Evolutionary conservation across 1,140 invertebrate species (phyloP).

Genomic region (Pogonomyrmex californicus): DNA sequence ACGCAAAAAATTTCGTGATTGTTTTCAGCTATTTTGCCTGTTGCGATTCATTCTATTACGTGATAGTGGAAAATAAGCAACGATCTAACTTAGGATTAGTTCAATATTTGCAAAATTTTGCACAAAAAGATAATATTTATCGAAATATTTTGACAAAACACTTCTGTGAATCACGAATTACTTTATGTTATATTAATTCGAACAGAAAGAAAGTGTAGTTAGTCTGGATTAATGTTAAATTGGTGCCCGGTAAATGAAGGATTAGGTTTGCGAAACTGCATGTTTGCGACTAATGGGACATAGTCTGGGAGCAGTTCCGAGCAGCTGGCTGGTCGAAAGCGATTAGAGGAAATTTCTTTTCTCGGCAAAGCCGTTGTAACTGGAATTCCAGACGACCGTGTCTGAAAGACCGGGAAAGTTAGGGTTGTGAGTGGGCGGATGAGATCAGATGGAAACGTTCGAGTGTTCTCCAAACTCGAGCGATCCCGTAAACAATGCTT

Average conservation of each 20-base stretch:
- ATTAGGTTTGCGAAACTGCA: slow-evolving; percentile 7
- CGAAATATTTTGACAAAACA: neutral
- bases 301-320: neutral
- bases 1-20: too few relatives aligned
- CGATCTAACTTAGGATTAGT: neutral
- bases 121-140: neutral
- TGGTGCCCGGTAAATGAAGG: slow-evolving; percentile 1
- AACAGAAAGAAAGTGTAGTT: neutral
- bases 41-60: too few relatives aligned
- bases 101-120: slow-evolving; percentile 2
- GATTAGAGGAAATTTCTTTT: slow-evolving; percentile 47
- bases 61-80: too few relatives aligned
- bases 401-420: neutral
- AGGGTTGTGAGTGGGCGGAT: too few relatives aligned
- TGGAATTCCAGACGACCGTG: slow-evolving; percentile 25
- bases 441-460: neutral
- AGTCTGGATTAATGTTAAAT: slow-evolving; percentile 14
- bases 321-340: slow-evolving; percentile 23
- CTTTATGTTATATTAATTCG: neutral
- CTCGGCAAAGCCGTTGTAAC: slow-evolving; percentile 7
- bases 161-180: neutral
- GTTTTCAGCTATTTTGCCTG: too few relatives aligned
- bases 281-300: slow-evolving; percentile 3
- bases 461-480: slow-evolving; percentile 73
- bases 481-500: slow-evolving; percentile 70